Evolutionary conservation across 1,140 invertebrate species (phyloP), one percentile per base, ranked within the genome.

Genomic region (Acromyrmex echinatior): DNA sequence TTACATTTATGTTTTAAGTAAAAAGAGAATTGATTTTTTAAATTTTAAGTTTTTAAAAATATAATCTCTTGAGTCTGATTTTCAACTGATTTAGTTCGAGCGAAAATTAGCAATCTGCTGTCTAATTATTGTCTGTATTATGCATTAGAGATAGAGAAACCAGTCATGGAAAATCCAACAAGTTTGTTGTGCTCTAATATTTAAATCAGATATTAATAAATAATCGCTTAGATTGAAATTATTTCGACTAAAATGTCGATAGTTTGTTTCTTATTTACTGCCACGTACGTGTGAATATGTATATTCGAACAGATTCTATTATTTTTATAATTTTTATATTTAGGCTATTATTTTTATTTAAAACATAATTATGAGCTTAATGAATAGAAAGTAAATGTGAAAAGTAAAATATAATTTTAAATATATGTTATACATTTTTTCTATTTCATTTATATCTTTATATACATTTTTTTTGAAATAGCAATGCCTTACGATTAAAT

Each of bases 221-320:
- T 0, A 31, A 68, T 25, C 25, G 39, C 58, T 81, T 18, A 45
- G 14, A 81, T 80, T 31, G 7, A 35, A 80, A 68, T 45, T 25
- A 77, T 77, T 77, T 77, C 1, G 7, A 45, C 10, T 31, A 60
- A 60, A 35, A 60, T 45, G 25, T 4, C 9, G 14, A 25, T 25
- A 60, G 18, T 62, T 10, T 76, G 7, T 60, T 39, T 60, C 12
- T 3, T 10, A 77, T 76, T 74, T 73, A 73, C 18, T 45, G 25
- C 12, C 5, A 68, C 3, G 1, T 49, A 66, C 2, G 6, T 49
- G 53, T 76, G 6, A 0, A n/a, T 4, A 14, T 76, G 16, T 3
- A 62, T 62, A 77, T 25, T 10, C 1, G 2, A 79, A 35, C 65
- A 12, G 25, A 5, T 3, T 51, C 14, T 21, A 1, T 28, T 21